Evolutionary conservation across 2,113 vertebrate species (phyloP).

Genomic region (Formicarius rufipectus): DNA sequence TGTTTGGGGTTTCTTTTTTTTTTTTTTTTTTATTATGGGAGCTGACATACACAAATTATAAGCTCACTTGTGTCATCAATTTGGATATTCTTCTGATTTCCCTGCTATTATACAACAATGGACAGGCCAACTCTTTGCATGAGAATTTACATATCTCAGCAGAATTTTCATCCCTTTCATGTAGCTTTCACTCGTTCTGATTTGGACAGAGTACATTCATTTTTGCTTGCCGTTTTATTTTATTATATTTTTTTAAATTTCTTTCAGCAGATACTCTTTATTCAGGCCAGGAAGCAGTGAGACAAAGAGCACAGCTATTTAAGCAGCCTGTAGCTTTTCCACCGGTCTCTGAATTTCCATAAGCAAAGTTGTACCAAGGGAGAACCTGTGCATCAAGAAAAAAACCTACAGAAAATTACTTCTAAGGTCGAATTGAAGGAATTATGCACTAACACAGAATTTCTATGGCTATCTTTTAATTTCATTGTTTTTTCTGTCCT

Average conservation of each 20-base stretch:
- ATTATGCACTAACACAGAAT: neutral
- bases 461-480: neutral
- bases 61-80: neutral
- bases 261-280: neutral
- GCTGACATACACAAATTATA: neutral
- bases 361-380: neutral
- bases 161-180: constrained; percentile 1
- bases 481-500: neutral
- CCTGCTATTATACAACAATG: neutral
- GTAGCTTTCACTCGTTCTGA: neutral
- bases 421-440: neutral
- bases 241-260: no score
- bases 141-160: neutral
- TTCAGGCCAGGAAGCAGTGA: neutral
- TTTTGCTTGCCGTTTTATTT: neutral
- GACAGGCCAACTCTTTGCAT: neutral
- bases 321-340: neutral
- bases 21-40: neutral
- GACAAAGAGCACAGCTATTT: neutral
- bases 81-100: neutral
- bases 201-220: neutral
- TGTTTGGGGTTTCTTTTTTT: neutral
- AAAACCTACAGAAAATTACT: neutral
- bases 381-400: neutral
- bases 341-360: neutral